Conservation (phyloP, 2,113 vertebrate genomes). For the Myrmecophaga tridactyla region DNA sequence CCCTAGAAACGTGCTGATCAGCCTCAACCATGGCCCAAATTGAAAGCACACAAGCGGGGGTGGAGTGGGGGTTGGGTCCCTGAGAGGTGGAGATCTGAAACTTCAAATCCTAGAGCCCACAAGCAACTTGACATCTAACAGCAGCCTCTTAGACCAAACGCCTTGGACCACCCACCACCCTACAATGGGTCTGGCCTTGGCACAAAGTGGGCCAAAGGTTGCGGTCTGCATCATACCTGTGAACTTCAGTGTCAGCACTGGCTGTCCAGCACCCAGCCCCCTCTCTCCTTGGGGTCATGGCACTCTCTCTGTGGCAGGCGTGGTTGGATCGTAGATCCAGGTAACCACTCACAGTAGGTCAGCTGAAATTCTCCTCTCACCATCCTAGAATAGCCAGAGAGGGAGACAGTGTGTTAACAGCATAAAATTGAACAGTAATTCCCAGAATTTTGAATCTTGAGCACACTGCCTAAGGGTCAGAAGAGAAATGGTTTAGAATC, state of each 20-base stretch:
- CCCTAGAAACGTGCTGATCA: neutral
- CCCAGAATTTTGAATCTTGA: neutral
- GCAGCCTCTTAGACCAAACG: neutral
- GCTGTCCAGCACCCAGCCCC: neutral
- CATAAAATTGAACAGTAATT: neutral
- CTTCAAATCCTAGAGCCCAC: neutral
- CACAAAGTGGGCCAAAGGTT: neutral
- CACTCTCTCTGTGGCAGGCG: rapidly evolving
- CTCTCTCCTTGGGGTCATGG: neutral
- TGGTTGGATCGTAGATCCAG: neutral
- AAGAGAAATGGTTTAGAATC: neutral
- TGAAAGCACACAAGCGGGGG: neutral
- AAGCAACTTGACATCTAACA: neutral
- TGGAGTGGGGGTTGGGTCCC: too few species aligned
- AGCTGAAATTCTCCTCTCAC: neutral
- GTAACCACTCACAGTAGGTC: neutral
- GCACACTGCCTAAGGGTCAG: neutral
- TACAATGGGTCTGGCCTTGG: neutral
- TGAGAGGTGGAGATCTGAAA: neutral
- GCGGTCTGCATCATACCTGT: rapidly evolving
- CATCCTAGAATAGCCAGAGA: neutral
- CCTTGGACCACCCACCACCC: rapidly evolving
- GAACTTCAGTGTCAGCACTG: rapidly evolving
- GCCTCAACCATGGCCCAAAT: neutral
- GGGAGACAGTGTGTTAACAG: neutral